These are phyloP conservation scores for Haplochromis vanheusdeni DNA, from an alignment of 2,113 vertebrate species.

Conservation along the genomic window DNA sequence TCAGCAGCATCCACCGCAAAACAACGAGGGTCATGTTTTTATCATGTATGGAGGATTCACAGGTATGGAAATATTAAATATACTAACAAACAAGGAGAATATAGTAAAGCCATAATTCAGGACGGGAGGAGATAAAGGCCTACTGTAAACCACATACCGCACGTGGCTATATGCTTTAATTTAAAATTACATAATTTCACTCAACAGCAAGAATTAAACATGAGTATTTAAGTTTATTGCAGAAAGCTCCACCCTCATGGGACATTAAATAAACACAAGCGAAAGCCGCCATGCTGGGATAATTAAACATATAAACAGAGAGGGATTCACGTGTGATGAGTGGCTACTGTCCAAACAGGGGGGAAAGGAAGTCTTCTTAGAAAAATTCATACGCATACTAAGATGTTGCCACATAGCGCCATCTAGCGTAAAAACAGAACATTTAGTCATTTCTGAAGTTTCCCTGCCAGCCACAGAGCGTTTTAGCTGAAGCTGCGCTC, in stretches of 20 bases:
- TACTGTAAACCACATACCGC: background rate
- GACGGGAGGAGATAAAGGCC: background rate
- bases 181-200: background rate
- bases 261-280: background rate
- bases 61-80: background rate
- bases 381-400: background rate
- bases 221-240: background rate
- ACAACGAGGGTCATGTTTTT: background rate
- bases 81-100: background rate
- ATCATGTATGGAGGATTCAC: background rate
- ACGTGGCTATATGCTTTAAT: background rate
- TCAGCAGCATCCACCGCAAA: conserved; percentile 8
- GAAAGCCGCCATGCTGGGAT: background rate
- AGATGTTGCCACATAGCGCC: conserved; percentile 2
- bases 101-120: background rate
- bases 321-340: background rate
- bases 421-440: conserved; percentile 25
- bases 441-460: background rate
- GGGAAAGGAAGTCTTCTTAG: background rate
- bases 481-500: background rate
- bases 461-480: background rate
- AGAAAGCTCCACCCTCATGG: background rate
- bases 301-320: conserved; percentile 15
- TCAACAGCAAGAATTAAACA: background rate
- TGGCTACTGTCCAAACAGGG: background rate